Base-by-base conservation (phyloP, 1,140 invertebrate genomes). In the Leptopilina clavipes region DNA sequence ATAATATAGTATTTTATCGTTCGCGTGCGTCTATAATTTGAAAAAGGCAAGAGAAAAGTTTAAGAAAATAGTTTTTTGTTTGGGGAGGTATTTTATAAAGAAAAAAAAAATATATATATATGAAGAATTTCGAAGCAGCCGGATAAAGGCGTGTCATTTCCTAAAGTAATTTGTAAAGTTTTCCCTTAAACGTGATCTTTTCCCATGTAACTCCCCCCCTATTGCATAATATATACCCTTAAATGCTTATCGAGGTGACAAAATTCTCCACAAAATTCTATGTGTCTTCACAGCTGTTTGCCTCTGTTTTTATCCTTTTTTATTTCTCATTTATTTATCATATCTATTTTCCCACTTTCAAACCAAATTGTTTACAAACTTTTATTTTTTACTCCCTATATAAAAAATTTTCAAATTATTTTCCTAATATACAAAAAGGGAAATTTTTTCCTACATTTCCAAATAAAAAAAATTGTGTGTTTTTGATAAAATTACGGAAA, bases 61-160 rank as follows among this genome's bases (percentile, higher is more conserved):
- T 80, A 76, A 82, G 84, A 81, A 88, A 88, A 86, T 80, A 85
- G 77, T 73, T 40, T 40, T n/a, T n/a, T n/a, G n/a, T n/a, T n/a
- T n/a, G n/a, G n/a, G n/a, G n/a, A 31, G 14, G 56, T 25, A 59
- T 22, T 10, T 18, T n/a, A 54, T 18, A 54, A 17, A 59, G 19
- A 22, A 25, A 59, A n/a, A n/a, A n/a, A n/a, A n/a, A n/a, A n/a
- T n/a, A n/a, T n/a, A n/a, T n/a, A n/a, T 75, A 80, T 73, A 74
- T 81, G 84, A 87, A 77, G 77, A 70, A 77, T 72, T 76, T 6
- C 1, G 73, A 77, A 80, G 75, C 88, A 87, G 86, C 83, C 86
- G 86, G 75, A 81, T 83, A 82, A 83, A 81, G 88, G 89, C 88
- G 88, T 89, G 87, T 76, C 88, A 83, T 79, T 89, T 89, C 89